These are phyloP conservation scores for Gambusia yucatana DNA, from an alignment of 2,797 vertebrate genomes.

Conservation along the genomic window DNA sequence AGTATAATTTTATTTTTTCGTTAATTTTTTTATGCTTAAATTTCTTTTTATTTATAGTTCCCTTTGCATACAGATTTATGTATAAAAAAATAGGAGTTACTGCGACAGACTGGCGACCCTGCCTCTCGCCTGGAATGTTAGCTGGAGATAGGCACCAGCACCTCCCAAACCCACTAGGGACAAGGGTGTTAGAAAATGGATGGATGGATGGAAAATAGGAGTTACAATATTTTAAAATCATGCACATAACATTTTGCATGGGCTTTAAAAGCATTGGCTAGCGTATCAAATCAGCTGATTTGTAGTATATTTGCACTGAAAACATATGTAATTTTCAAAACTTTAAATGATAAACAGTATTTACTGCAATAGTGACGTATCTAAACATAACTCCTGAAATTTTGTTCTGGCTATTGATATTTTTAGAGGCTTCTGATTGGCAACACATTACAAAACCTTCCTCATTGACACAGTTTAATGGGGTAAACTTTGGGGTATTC, in stretches of 20 bases:
- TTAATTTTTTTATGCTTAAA: no score
- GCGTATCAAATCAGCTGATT: background rate
- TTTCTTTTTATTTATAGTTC: no score
- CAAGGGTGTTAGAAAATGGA: no score
- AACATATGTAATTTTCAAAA: background rate
- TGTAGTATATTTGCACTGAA: background rate
- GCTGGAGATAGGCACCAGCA: no score
- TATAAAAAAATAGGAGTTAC: no score
- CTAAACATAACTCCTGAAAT: background rate
- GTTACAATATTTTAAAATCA: background rate
- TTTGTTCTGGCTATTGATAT: background rate
- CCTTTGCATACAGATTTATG: no score
- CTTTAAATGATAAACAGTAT: background rate
- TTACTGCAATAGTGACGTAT: background rate
- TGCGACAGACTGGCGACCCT: no score
- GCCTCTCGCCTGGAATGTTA: no score
- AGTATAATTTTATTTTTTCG: no score
- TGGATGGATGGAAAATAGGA: background rate
- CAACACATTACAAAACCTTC: background rate
- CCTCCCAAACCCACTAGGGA: no score
- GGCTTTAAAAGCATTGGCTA: background rate
- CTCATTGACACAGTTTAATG: background rate
- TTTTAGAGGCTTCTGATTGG: background rate
- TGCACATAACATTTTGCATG: background rate
- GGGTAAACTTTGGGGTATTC: background rate